phyloP scores from a whole-genome alignment of 1,140 invertebrate species.

The Leptonema lineaticorne region DNA sequence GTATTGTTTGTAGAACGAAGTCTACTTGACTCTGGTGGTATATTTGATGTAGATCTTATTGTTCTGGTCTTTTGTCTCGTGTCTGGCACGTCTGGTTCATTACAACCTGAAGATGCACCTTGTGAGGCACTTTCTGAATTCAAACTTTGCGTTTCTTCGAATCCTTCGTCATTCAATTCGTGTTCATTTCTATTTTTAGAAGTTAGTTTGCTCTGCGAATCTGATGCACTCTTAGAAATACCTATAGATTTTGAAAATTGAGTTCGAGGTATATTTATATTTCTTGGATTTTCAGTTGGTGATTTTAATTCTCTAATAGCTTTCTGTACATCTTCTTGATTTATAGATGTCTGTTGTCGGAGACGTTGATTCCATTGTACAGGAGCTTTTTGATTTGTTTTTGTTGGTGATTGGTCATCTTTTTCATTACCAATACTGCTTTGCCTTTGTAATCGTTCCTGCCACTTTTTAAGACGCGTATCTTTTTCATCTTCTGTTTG shows the following conservation, averaged over 20 bases:
- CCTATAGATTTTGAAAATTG: constrained; percentile 12
- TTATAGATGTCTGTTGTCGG: constrained; percentile 61
- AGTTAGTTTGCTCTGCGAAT: constrained; percentile 42
- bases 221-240: constrained; percentile 44
- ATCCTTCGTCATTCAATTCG: constrained; percentile 82
- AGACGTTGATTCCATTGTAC: constrained; percentile 40
- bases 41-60: constrained; percentile 27
- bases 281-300: constrained; percentile 56
- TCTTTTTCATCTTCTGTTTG: constrained; percentile 60
- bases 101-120: constrained; percentile 71
- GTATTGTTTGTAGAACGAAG: constrained; percentile 26
- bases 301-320: constrained; percentile 63
- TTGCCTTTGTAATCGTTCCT: constrained; percentile 58
- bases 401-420: constrained; percentile 32
- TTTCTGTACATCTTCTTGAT: constrained; percentile 64
- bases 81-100: constrained; percentile 64
- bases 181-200: constrained; percentile 60
- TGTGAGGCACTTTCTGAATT: constrained; percentile 83
- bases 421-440: constrained; percentile 35
- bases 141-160: constrained; percentile 83
- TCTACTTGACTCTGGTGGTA: constrained; percentile 40
- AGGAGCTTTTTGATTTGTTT: constrained; percentile 28
- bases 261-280: constrained; percentile 37
- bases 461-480: constrained; percentile 62
- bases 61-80: constrained; percentile 39